These are phyloP conservation scores for Coregonus ussuriensis DNA, from an alignment of 2,797 vertebrate species.

Conservation along the genomic window DNA sequence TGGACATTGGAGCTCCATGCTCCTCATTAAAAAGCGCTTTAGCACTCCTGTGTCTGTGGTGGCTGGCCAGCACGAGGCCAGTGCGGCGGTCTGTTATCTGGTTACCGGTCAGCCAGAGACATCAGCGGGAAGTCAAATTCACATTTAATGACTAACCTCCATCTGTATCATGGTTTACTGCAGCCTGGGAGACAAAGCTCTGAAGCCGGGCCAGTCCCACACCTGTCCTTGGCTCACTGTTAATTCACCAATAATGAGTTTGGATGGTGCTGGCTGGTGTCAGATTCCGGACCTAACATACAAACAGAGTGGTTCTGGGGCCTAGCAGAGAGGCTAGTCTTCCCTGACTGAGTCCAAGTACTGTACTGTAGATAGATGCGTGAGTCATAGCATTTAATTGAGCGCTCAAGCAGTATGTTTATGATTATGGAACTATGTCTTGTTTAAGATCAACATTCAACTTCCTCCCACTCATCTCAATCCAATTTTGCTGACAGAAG, in stretches of 20 bases:
- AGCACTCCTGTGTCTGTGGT: not conserved
- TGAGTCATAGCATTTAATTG: not conserved
- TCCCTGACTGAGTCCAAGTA: not conserved
- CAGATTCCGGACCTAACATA: not conserved
- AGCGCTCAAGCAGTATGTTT: not conserved
- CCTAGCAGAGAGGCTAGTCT: not conserved
- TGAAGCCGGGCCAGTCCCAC: slow-evolving; percentile 3
- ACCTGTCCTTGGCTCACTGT: slow-evolving; percentile 12
- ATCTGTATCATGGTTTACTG: slow-evolving; percentile 18
- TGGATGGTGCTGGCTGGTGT: slow-evolving; percentile 3
- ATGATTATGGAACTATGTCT: slow-evolving; percentile 2
- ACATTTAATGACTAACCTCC: slow-evolving; percentile 35
- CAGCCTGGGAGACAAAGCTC: slow-evolving; percentile 10
- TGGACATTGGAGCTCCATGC: not conserved
- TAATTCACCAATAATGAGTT: slow-evolving; percentile 13
- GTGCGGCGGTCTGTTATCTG: slow-evolving; percentile 6
- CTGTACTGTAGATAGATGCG: not conserved
- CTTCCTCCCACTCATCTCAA: slow-evolving; percentile 1
- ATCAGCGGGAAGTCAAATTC: slow-evolving; percentile 29
- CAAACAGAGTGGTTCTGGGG: not conserved
- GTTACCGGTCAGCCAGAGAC: slow-evolving; percentile 13
- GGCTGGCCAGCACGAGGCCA: not conserved
- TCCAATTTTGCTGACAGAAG: not conserved
- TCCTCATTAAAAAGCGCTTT: slow-evolving; percentile 15
- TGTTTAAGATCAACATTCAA: not conserved